Evolutionary conservation across 2,888 invertebrate genomes (phyloP).

Genomic region (Epiperipatus broadwayi): DNA sequence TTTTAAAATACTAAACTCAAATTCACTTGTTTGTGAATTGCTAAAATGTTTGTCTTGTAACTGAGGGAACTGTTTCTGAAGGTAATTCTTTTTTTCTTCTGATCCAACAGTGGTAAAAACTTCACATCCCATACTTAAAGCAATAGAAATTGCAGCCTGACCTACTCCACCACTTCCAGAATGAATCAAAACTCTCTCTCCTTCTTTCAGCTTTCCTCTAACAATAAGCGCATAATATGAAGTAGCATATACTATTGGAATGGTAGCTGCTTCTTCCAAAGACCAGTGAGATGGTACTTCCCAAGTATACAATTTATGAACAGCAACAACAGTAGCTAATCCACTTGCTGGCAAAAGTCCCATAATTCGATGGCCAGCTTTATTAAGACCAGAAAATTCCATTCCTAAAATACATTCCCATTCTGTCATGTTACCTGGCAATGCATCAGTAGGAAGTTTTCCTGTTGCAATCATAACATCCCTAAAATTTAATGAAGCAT

Average conservation of each 20-base stretch:
- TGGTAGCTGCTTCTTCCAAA: conserved; percentile 30
- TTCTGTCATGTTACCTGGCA: conserved; percentile 35
- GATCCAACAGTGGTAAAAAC: conserved; percentile 31
- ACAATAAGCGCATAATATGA: conserved; percentile 35
- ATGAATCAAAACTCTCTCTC: conserved; percentile 28
- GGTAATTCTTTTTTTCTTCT: conserved; percentile 23
- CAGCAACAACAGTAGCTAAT: conserved; percentile 32
- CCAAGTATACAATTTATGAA: conserved; percentile 27
- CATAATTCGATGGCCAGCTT: conserved; percentile 25
- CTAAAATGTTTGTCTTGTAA: conserved; percentile 60
- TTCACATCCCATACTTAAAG: conserved; percentile 30
- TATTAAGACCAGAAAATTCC: conserved; percentile 24
- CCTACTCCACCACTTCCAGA: conserved; percentile 32
- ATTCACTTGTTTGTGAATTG: conserved; percentile 72
- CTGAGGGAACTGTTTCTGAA: conserved; percentile 23
- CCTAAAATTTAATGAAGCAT: conserved; percentile 87
- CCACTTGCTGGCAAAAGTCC: conserved; percentile 27
- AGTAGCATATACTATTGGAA: conserved; percentile 30
- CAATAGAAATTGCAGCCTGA: conserved; percentile 34
- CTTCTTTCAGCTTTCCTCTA: conserved; percentile 28
- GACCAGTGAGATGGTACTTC: conserved; percentile 30
- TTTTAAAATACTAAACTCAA: conserved; percentile 68
- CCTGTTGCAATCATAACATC: conserved; percentile 96
- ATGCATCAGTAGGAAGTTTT: conserved; percentile 85
- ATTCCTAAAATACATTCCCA: conserved; percentile 33